Conservation (phyloP, 1,140 invertebrate genomes). For the Drosophila murphyi region DNA sequence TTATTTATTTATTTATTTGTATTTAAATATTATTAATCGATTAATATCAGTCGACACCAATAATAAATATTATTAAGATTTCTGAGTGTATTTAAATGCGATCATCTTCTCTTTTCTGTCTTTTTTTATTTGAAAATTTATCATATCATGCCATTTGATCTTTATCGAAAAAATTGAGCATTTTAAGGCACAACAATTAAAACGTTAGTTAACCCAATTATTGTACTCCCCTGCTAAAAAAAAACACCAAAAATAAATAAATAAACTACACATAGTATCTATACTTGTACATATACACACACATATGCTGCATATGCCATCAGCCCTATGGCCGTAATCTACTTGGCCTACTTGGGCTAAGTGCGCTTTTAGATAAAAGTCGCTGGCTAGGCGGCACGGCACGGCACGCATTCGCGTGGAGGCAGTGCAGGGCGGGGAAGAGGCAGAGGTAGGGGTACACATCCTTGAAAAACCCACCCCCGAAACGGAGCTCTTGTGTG, state of each 20-base stretch:
- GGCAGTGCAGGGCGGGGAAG: background rate
- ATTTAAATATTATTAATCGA: no score
- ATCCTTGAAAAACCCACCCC: constrained; percentile 32
- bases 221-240: background rate
- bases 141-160: background rate
- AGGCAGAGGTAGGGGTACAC: background rate
- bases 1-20: no score
- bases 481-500: constrained; percentile 37
- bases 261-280: background rate
- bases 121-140: no score
- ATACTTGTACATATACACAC: background rate
- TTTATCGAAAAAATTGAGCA: background rate
- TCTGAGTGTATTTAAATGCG: no score
- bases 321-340: constrained; percentile 70
- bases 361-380: constrained; percentile 81
- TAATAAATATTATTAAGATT: no score
- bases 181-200: constrained; percentile 7
- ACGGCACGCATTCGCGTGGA: constrained; percentile 60
- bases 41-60: no score
- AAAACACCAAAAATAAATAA: background rate
- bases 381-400: constrained; percentile 60
- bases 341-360: constrained; percentile 81
- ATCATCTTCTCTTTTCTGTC: no score
- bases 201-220: constrained; percentile 34
- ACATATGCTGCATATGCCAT: constrained; percentile 22